phyloP scores from a whole-genome alignment of 35 echinoderm and acorn worm genomes.

The Lytechinus pictus region DNA sequence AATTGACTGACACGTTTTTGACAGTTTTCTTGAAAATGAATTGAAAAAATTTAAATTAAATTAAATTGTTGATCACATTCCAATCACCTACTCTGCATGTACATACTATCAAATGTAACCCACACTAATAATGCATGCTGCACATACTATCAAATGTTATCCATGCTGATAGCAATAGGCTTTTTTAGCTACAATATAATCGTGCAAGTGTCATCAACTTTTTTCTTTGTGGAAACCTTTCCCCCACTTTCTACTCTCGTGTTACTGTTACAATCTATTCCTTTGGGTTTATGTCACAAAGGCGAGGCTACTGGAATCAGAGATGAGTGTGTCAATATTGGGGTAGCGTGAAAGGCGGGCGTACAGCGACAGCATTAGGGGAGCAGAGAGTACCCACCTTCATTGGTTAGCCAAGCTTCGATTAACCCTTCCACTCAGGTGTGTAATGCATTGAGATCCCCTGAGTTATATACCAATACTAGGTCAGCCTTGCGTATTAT shows the following conservation, averaged over 20 bases:
- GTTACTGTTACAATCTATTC: not conserved
- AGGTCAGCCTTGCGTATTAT: conserved; percentile 1
- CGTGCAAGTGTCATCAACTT: not conserved
- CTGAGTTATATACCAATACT: not conserved
- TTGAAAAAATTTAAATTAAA: too few species aligned
- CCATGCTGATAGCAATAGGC: not conserved
- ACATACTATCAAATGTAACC: too few species aligned
- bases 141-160: too few species aligned
- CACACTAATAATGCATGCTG: too few species aligned
- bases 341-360: not conserved
- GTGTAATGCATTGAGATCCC: conserved; percentile 17
- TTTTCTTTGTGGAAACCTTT: not conserved
- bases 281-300: not conserved
- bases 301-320: not conserved
- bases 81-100: too few species aligned
- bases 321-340: not conserved
- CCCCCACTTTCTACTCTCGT: not conserved
- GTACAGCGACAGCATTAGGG: not conserved
- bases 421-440: conserved; percentile 1
- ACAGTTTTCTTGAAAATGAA: too few species aligned
- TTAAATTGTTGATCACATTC: too few species aligned
- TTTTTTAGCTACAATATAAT: not conserved
- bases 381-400: not conserved
- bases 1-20: too few species aligned
- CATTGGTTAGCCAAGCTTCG: not conserved